These are phyloP conservation scores for Callyntrura guangdongensis DNA, from an alignment of 2,888 invertebrate genomes.

Conservation along the genomic window DNA sequence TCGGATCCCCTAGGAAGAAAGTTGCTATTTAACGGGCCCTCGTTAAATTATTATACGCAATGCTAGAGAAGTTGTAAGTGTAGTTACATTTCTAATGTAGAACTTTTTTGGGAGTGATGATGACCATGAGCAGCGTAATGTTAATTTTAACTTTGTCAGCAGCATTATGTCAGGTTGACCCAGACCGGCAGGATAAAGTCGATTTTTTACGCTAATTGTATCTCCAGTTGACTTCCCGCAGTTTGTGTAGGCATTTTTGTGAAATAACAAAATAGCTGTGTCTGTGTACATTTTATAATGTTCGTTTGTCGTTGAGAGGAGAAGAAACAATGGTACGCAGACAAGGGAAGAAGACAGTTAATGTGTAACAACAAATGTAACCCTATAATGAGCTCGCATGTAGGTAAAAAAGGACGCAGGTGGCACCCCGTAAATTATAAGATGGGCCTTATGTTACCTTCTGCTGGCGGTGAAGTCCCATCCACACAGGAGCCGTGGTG, in stretches of 20 bases:
- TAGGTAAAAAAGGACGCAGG: conserved; percentile 73
- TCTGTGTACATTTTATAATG: conserved; percentile 27
- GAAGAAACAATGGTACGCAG: neutral
- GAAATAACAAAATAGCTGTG: neutral
- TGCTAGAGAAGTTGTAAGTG: neutral
- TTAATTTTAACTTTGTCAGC: neutral
- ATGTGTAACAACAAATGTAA: conserved; percentile 69
- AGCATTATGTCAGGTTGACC: conserved; percentile 42
- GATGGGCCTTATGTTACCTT: conserved; percentile 54
- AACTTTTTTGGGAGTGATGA: too few relatives aligned
- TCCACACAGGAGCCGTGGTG: neutral
- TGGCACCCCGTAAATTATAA: conserved; percentile 74
- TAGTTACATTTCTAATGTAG: too few relatives aligned
- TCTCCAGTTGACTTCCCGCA: conserved; percentile 76
- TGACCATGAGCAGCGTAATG: neutral
- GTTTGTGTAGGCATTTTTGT: conserved; percentile 61
- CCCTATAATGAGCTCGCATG: conserved; percentile 67
- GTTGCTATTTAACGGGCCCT: too few relatives aligned
- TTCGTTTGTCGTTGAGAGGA: neutral
- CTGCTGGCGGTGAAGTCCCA: neutral
- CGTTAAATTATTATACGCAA: too few relatives aligned
- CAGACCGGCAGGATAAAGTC: conserved; percentile 38
- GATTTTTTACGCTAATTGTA: conserved; percentile 82
- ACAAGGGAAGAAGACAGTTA: conserved; percentile 48
- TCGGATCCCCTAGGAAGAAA: too few relatives aligned